These are phyloP conservation scores for Magallana ariakensis DNA, from an alignment of 1,140 invertebrate species.

Conservation along the genomic window DNA sequence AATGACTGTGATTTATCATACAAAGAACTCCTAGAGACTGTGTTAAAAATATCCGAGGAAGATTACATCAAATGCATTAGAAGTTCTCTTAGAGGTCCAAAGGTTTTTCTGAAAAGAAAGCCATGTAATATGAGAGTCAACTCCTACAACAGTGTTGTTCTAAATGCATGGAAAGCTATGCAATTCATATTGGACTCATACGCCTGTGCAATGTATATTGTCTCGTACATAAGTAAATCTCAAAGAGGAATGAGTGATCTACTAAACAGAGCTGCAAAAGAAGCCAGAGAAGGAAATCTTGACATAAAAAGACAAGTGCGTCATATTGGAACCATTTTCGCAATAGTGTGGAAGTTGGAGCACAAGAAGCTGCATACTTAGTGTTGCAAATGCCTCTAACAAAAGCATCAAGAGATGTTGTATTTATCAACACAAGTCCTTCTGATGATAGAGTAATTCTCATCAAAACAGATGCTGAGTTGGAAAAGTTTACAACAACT, in stretches of 20 bases:
- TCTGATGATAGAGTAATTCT: no score
- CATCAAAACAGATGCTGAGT: slow-evolving; percentile 1
- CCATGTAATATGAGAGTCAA: background rate
- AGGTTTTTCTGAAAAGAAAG: background rate
- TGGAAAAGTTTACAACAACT: slow-evolving; percentile 3
- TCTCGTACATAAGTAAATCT: background rate
- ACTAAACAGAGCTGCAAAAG: background rate
- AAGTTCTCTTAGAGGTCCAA: no score
- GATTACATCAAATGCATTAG: no score
- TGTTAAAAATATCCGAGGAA: no score
- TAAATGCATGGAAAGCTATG: background rate
- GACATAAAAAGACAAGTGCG: background rate
- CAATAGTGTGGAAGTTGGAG: slow-evolving; percentile 46
- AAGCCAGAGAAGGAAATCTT: no score
- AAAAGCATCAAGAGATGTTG: no score
- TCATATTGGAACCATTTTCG: slow-evolving; percentile 46
- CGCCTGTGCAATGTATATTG: no score
- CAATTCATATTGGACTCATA: no score
- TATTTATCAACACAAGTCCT: no score
- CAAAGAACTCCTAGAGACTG: no score
- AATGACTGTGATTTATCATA: no score
- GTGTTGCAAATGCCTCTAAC: no score
- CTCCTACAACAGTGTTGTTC: background rate
- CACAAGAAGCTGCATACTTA: slow-evolving; percentile 54
- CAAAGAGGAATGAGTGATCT: background rate